Conservation (phyloP, 2,888 invertebrate genomes). For the Ophonus ardosiacus region DNA sequence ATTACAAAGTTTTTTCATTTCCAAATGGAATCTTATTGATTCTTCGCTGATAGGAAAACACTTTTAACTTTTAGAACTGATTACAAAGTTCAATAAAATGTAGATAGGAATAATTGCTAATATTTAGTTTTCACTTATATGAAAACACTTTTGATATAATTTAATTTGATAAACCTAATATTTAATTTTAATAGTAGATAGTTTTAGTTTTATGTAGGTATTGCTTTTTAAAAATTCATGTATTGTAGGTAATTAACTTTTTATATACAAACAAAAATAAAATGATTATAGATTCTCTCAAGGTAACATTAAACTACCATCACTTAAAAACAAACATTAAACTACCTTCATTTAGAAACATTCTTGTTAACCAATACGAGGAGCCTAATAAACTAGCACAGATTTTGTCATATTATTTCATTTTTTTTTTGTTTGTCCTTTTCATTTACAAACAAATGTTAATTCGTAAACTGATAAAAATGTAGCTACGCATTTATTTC, state of each 20-base stretch:
- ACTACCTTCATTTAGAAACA: conserved; percentile 12
- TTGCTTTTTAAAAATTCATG: neutral
- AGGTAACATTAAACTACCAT: conserved; percentile 24
- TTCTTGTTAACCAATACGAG: neutral
- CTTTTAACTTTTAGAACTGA: conserved; percentile 12
- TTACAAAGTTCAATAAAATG: conserved; percentile 34
- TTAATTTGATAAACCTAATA: conserved; percentile 13
- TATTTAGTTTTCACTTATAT: conserved; percentile 16
- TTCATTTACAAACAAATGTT: conserved; percentile 13
- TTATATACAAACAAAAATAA: conserved; percentile 7
- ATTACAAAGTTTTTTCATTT: conserved; percentile 19
- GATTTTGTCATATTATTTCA: conserved; percentile 8
- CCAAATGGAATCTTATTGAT: conserved; percentile 23
- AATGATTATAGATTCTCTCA: conserved; percentile 30
- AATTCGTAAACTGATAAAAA: conserved; percentile 20
- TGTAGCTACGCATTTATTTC: neutral
- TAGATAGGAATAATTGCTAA: conserved; percentile 36
- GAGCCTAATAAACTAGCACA: conserved; percentile 20
- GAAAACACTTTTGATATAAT: conserved; percentile 16
- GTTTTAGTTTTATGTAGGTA: neutral
- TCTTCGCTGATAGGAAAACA: conserved; percentile 27
- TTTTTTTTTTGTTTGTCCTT: conserved; percentile 8
- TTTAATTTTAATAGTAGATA: neutral
- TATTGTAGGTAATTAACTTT: conserved; percentile 20
- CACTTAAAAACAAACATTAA: conserved; percentile 2